Base-by-base conservation (phyloP, 2,113 vertebrate genomes). In the Trachemys scripta region DNA sequence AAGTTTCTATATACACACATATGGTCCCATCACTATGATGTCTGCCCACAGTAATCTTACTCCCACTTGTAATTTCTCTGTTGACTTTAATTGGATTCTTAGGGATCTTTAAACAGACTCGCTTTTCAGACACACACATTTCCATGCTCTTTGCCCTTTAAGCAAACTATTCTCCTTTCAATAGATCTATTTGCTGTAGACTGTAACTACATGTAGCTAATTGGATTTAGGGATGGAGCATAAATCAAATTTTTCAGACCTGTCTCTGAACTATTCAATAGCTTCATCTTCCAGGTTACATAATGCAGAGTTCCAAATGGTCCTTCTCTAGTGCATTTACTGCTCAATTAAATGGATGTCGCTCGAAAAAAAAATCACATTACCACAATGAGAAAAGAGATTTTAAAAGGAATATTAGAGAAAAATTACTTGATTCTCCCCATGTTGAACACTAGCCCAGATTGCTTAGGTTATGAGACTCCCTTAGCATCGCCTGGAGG, bases 191-290 rank as follows among this genome's bases (percentile, higher is more conserved):
- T 53, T 82, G 12, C 14, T 25, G 2, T 29, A 84, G 12, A 47
- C 50, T 91, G 13, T n/a, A 51, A 65, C 80, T 93, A 75, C 62
- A 76, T 49, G 17, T 75, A 62, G 16, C 82, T 89, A 79, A 78
- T 49, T 80, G 4, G 65, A 50, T 45, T 75, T 62, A 47, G 20
- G 54, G 6, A 42, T 14, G 86, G 83, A 83, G 6, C 35, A 84
- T 94, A 88, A 84, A 90, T 85, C 75, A 54, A 11, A 85, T 94
- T 24, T 83, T 80, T 49, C 10, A 95, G 38, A 69, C 19, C 78
- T 90, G 45, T 69, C 11, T 80, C 57, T 54, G 78, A 94, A 89
- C 59, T 81, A n/a, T 82, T 27, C 2, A 22, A 31, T 51, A 62
- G 19, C 85, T 89, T 31, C 69, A 53, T 76, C 75, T 95, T 95